Evolutionary conservation across 2,888 invertebrate genomes (phyloP).

Genomic region (Stramonita haemastoma): DNA sequence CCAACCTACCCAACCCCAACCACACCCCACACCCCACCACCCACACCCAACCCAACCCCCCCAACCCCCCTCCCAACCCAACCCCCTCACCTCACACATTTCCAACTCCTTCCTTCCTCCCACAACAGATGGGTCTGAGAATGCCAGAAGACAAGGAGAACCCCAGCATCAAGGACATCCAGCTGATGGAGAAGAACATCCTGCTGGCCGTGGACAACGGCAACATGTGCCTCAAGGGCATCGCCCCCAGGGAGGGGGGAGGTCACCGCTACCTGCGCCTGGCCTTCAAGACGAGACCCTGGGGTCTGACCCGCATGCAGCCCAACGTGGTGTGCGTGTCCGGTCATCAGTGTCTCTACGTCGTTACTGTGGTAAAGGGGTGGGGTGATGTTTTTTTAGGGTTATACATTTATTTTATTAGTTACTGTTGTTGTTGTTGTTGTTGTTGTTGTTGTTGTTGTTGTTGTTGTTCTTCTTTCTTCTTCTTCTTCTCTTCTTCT

Average conservation of each 20-base stretch:
- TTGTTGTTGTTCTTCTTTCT: too few species aligned
- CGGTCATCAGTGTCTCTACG: slow-evolving; percentile 44
- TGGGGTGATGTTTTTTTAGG: too few species aligned
- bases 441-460: too few species aligned
- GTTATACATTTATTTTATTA: too few species aligned
- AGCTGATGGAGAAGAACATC: slow-evolving; percentile 33
- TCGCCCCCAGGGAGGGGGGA: slow-evolving; percentile 19
- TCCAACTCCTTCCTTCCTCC: background rate
- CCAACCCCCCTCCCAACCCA: background rate
- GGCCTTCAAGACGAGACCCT: slow-evolving; percentile 36
- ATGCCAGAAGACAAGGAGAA: slow-evolving; percentile 45
- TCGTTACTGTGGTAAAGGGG: slow-evolving; percentile 43
- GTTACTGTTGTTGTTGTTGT: too few species aligned
- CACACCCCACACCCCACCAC: too few species aligned
- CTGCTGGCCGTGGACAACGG: slow-evolving; percentile 44
- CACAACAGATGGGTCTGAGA: slow-evolving; percentile 31
- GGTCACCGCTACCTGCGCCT: slow-evolving; percentile 21
- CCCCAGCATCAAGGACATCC: slow-evolving; percentile 43
- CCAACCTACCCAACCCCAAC: too few species aligned
- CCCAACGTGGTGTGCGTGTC: slow-evolving; percentile 42
- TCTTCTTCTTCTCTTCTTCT: too few species aligned
- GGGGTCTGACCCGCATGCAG: slow-evolving; percentile 41
- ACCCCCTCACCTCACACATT: background rate
- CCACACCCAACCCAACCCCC: too few species aligned
- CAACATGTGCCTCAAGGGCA: slow-evolving; percentile 44